Conservation (phyloP, 2,888 invertebrate species). For the Aphrophora alni region DNA sequence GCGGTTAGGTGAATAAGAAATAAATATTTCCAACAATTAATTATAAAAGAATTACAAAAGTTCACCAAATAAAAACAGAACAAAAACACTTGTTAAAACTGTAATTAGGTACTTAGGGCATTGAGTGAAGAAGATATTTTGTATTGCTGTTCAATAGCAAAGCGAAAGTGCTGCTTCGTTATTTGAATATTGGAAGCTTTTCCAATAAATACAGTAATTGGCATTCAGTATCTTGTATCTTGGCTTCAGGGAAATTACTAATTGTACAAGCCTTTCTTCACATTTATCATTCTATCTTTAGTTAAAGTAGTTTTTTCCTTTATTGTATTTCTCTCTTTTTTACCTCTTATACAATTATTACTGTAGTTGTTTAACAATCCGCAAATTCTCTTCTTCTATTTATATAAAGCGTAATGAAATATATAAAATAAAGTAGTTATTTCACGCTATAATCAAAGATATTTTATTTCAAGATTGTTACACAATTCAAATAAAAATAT, state of each 20-base stretch:
- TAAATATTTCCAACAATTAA: not conserved
- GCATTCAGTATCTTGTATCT: not conserved
- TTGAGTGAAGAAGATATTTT: not conserved
- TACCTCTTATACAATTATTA: too few species aligned
- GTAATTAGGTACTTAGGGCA: constrained; percentile 2
- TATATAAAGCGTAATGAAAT: too few species aligned
- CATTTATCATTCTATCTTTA: not conserved
- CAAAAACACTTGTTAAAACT: not conserved
- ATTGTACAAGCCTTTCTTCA: not conserved
- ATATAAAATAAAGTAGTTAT: too few species aligned
- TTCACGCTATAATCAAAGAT: too few species aligned
- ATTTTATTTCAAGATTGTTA: too few species aligned
- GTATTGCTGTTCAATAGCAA: not conserved
- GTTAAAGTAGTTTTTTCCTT: not conserved
- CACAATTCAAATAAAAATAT: too few species aligned
- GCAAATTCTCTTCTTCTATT: too few species aligned
- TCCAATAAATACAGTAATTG: not conserved
- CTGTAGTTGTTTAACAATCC: too few species aligned
- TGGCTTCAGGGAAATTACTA: not conserved
- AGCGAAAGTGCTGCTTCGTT: not conserved
- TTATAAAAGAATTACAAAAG: not conserved
- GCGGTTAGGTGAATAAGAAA: not conserved
- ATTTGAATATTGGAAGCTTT: not conserved
- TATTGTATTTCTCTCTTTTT: not conserved
- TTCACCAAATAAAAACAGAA: not conserved